A percentile compares a stretch with the other conserved stretches of the same genome.
phyloP scores from a whole-genome alignment of 2,888 invertebrate species.

The Caradrina kadenii region DNA sequence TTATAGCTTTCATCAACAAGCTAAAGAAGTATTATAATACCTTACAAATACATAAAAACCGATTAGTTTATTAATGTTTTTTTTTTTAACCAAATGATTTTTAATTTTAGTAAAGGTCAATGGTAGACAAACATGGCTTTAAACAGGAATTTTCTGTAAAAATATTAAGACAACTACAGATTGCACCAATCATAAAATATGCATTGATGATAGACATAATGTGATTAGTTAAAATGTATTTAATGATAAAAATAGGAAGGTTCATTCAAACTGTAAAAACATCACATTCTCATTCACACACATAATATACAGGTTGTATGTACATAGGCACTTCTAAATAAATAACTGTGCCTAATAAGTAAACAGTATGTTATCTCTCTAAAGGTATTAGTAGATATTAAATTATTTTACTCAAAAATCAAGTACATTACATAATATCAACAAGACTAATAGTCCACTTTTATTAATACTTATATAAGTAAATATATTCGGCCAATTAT shows the following conservation, averaged over 20 bases:
- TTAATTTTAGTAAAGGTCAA: slow-evolving; percentile 10
- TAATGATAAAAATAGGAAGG: slow-evolving; percentile 32
- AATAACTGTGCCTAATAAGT: slow-evolving; percentile 24
- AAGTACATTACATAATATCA: slow-evolving; percentile 48
- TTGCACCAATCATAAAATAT: slow-evolving; percentile 13
- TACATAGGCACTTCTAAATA: slow-evolving; percentile 40
- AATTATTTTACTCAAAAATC: slow-evolving; percentile 22
- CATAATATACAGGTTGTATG: slow-evolving; percentile 34
- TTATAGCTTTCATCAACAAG: not conserved
- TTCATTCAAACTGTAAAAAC: slow-evolving; percentile 30
- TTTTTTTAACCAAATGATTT: not conserved
- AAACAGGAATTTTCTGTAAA: not conserved
- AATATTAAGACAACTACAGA: not conserved
- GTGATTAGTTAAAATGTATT: slow-evolving; percentile 36
- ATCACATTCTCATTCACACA: slow-evolving; percentile 52
- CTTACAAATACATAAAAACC: not conserved
- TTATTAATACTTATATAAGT: slow-evolving; percentile 16
- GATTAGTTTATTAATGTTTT: not conserved
- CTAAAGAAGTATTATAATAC: not conserved
- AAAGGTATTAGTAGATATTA: slow-evolving; percentile 30
- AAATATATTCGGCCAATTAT: slow-evolving; percentile 24
- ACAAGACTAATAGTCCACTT: slow-evolving; percentile 7
- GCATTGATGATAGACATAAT: slow-evolving; percentile 10
- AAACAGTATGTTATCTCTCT: slow-evolving; percentile 14
- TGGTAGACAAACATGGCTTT: not conserved